Evolutionary conservation across 2,797 vertebrate species (phyloP).

Genomic region (Podarcis siculus): DNA sequence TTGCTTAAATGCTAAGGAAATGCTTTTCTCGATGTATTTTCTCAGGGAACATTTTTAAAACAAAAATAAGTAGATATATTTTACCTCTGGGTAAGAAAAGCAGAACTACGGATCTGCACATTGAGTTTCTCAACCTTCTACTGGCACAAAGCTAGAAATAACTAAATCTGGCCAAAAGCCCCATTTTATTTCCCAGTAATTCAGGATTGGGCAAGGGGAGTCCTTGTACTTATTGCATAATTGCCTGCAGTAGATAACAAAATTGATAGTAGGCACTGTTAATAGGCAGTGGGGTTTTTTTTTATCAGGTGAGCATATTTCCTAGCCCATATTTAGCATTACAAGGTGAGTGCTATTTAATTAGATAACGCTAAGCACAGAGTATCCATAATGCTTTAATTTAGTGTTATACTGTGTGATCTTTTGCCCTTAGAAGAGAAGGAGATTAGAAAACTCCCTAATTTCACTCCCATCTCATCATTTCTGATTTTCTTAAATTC

Average conservation of each 20-base stretch:
- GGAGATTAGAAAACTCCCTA: slow-evolving; percentile 13
- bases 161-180: slow-evolving; percentile 38
- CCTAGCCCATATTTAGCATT: slow-evolving; percentile 4
- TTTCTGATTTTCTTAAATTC: background rate
- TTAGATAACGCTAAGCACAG: slow-evolving; percentile 44
- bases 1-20: background rate
- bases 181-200: slow-evolving; percentile 67
- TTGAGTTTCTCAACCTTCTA: slow-evolving; percentile 46
- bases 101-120: slow-evolving; percentile 32
- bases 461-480: background rate
- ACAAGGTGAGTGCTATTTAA: slow-evolving; percentile 30
- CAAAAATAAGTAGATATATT: background rate
- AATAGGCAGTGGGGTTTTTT: slow-evolving; percentile 33
- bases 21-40: background rate
- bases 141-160: slow-evolving; percentile 11
- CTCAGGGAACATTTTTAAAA: background rate
- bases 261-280: slow-evolving; percentile 28
- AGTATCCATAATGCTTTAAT: slow-evolving; percentile 19
- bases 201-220: slow-evolving; percentile 58
- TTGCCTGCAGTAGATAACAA: slow-evolving; percentile 18
- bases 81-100: slow-evolving; percentile 38
- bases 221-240: slow-evolving; percentile 41
- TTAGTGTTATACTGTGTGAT: slow-evolving; percentile 47
- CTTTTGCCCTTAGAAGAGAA: slow-evolving; percentile 53
- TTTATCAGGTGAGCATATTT: slow-evolving; percentile 27